phyloP scores from a whole-genome alignment of 2,797 vertebrate genomes.

The Agapornis canus region DNA sequence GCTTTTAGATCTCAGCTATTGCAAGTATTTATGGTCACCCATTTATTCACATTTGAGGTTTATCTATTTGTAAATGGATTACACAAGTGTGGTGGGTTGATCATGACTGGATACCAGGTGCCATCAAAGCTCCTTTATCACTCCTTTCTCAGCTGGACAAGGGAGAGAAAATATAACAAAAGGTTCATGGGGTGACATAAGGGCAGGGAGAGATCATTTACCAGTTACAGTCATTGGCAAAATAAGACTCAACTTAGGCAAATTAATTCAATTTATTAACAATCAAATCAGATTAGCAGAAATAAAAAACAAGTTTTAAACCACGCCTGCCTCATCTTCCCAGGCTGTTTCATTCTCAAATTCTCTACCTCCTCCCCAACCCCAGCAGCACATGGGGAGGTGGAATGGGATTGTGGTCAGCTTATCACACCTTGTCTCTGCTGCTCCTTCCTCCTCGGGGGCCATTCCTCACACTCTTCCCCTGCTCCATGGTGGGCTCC shows the following conservation, averaged over 20 bases:
- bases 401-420: neutral
- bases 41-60: neutral
- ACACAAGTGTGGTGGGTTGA: neutral
- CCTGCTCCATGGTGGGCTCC: neutral
- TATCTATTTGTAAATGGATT: neutral
- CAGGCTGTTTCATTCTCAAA: neutral
- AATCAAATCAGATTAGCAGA: neutral
- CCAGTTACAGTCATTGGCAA: neutral
- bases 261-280: neutral
- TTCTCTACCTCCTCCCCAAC: neutral
- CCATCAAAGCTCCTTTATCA: neutral
- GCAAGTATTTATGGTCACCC: neutral
- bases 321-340: neutral
- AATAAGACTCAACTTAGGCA: neutral
- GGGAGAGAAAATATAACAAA: neutral
- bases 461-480: neutral
- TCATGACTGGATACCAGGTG: neutral
- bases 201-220: neutral
- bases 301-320: neutral
- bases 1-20: neutral
- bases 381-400: neutral
- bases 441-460: neutral
- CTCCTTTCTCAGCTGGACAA: neutral
- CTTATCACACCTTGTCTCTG: neutral
- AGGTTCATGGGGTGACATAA: neutral